Conservation (phyloP, 2,888 invertebrate species). For the Phyto melanocephala region DNA sequence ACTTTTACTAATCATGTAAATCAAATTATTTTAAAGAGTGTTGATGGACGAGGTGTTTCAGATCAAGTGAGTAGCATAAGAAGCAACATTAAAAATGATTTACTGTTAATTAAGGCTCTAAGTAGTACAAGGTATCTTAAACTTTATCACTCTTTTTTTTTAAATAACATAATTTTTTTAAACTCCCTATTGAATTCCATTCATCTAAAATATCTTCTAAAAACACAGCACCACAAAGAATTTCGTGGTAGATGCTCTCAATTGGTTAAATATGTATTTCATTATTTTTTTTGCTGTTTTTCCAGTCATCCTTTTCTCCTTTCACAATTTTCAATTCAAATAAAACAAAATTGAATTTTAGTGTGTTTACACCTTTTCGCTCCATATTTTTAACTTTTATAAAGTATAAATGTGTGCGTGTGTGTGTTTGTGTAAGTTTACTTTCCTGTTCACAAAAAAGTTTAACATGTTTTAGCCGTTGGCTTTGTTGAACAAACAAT, state of each 20-base stretch:
- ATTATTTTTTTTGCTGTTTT: not conserved
- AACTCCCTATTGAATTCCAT: not conserved
- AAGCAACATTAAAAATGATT: too few species aligned
- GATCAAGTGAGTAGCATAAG: too few species aligned
- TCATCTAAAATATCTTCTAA: not conserved
- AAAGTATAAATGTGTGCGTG: not conserved
- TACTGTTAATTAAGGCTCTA: too few species aligned
- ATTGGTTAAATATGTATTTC: not conserved
- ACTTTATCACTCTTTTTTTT: not conserved
- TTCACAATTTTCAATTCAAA: constrained; percentile 31
- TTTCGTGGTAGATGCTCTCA: not conserved
- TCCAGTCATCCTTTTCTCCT: not conserved
- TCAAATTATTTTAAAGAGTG: not conserved
- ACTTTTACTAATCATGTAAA: constrained; percentile 34
- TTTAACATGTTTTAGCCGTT: constrained; percentile 58
- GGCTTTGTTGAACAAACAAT: constrained; percentile 51
- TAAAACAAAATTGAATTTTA: constrained; percentile 34
- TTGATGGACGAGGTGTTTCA: not conserved
- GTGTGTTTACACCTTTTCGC: constrained; percentile 12
- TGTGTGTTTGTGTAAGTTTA: constrained; percentile 21
- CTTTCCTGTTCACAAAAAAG: constrained; percentile 44
- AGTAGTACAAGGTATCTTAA: too few species aligned
- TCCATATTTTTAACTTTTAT: constrained; percentile 2
- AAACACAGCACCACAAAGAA: not conserved
- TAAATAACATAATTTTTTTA: too few species aligned